phyloP scores from a whole-genome alignment of 1,140 invertebrate species.

The Eubasilissa regina region DNA sequence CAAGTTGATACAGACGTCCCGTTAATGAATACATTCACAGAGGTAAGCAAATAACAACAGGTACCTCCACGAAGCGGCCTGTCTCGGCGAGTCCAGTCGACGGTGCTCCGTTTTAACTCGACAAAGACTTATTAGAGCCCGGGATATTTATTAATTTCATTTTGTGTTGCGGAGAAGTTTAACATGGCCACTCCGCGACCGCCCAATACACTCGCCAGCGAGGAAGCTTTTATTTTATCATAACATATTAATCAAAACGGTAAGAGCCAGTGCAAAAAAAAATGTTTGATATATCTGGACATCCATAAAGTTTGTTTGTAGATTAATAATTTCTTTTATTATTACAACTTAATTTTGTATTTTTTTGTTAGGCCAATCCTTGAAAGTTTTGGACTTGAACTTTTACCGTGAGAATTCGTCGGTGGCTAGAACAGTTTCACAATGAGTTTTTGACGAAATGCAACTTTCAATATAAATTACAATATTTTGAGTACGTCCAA shows the following conservation, averaged over 20 bases:
- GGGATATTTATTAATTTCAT: constrained; percentile 52
- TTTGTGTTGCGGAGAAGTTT: constrained; percentile 50
- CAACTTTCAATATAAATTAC: too few relatives aligned
- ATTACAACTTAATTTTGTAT: constrained; percentile 31
- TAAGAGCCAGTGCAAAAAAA: not conserved
- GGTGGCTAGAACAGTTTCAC: too few relatives aligned
- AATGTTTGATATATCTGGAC: not conserved
- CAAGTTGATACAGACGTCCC: not conserved
- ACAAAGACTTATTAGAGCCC: constrained; percentile 47
- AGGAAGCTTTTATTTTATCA: constrained; percentile 3
- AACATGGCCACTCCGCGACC: constrained; percentile 40
- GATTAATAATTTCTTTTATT: constrained; percentile 28
- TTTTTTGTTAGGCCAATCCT: not conserved
- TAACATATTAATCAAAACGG: not conserved
- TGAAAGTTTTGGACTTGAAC: not conserved
- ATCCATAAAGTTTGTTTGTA: not conserved
- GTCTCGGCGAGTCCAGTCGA: constrained; percentile 2
- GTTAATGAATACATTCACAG: constrained; percentile 56
- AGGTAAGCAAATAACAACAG: constrained; percentile 54
- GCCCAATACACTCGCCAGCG: not conserved
- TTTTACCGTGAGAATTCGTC: constrained; percentile 2
- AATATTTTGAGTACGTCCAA: too few relatives aligned
- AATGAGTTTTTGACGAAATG: too few relatives aligned
- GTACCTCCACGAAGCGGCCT: constrained; percentile 35
- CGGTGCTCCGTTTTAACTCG: not conserved